These are phyloP conservation scores for Caenorhabditis afra DNA, from an alignment of 2,888 invertebrate genomes.

Conservation along the genomic window DNA sequence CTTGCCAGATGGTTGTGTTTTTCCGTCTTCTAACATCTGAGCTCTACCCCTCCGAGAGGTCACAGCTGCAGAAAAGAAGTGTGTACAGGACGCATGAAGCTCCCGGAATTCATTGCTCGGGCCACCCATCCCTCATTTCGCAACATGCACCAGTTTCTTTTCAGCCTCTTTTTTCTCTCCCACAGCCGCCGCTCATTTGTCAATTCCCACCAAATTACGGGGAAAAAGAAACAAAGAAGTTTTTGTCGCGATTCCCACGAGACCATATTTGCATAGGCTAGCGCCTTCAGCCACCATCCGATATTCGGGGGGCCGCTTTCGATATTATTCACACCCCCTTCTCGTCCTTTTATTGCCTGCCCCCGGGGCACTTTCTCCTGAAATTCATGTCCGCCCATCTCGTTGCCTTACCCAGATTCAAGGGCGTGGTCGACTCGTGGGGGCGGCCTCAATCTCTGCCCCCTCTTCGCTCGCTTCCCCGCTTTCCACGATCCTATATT, in stretches of 20 bases:
- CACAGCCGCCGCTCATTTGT: constrained; percentile 49
- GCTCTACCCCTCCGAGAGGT: no score
- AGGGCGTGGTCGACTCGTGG: constrained; percentile 41
- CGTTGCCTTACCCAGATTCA: constrained; percentile 4
- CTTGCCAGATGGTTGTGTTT: background rate
- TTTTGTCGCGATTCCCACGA: constrained; percentile 41
- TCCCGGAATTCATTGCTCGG: no score
- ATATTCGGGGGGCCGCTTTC: constrained; percentile 39
- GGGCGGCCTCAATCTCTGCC: constrained; percentile 18
- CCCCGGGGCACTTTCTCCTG: constrained; percentile 32
- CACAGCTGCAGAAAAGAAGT: no score
- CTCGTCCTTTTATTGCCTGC: constrained; percentile 42
- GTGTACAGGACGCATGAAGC: no score
- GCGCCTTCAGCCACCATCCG: constrained; percentile 26
- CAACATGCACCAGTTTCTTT: constrained; percentile 7
- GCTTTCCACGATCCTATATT: constrained; percentile 22
- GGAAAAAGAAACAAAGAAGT: constrained; percentile 48
- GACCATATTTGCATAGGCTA: constrained; percentile 54
- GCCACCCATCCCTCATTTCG: constrained; percentile 22
- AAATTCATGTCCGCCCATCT: constrained; percentile 2
- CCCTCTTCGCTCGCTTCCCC: constrained; percentile 11
- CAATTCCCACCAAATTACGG: constrained; percentile 50
- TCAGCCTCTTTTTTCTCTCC: background rate
- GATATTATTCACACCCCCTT: constrained; percentile 41
- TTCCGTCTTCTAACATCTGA: background rate